Evolutionary conservation across 1,140 invertebrate genomes (phyloP).

Genomic region (Zaprionus taronus): DNA sequence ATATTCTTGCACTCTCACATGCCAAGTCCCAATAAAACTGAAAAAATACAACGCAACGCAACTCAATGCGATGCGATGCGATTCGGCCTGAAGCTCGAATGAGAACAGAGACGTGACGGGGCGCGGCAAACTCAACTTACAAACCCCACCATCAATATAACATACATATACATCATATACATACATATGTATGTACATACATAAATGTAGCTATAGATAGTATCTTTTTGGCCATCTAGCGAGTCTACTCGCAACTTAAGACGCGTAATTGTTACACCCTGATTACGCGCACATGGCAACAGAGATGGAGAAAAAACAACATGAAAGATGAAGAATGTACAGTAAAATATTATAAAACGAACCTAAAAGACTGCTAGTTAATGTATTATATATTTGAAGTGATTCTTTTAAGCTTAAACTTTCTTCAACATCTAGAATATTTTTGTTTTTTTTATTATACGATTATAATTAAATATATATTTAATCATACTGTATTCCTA

Average conservation of each 20-base stretch:
- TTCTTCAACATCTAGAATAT: too few species aligned
- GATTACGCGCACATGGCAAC: constrained; percentile 69
- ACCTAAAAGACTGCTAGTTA: background rate
- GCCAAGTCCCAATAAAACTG: background rate
- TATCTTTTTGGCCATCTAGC: constrained; percentile 38
- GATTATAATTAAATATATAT: too few species aligned
- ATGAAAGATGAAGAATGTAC: constrained; percentile 43
- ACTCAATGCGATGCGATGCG: constrained; percentile 1
- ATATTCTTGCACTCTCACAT: constrained; percentile 3
- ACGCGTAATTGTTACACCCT: constrained; percentile 81
- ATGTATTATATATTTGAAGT: too few species aligned
- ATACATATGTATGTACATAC: constrained; percentile 31
- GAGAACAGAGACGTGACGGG: constrained; percentile 69
- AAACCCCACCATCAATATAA: constrained; percentile 24
- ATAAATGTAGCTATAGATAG: background rate
- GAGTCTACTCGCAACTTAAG: constrained; percentile 55
- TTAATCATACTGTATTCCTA: too few species aligned
- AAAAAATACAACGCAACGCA: background rate
- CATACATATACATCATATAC: constrained; percentile 14
- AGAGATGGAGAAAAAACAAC: constrained; percentile 16
- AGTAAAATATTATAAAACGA: constrained; percentile 17
- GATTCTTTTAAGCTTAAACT: too few species aligned
- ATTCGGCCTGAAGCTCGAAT: constrained; percentile 29
- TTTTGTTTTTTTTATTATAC: too few species aligned
- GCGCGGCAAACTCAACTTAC: constrained; percentile 52